These are phyloP conservation scores for Laupala kohalensis DNA, from an alignment of 1,140 invertebrate genomes.

Conservation along the genomic window DNA sequence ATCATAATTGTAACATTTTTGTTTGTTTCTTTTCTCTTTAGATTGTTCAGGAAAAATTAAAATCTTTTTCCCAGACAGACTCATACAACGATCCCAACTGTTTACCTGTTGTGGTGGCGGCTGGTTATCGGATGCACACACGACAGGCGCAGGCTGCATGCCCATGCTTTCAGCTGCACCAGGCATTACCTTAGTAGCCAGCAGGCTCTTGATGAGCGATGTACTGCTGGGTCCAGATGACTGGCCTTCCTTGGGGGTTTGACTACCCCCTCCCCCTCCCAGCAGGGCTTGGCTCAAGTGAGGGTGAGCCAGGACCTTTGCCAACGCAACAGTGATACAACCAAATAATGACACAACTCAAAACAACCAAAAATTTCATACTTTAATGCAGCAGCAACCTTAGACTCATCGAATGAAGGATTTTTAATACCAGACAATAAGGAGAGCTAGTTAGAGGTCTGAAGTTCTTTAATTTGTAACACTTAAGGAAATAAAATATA, in stretches of 20 bases:
- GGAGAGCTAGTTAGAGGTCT: background rate
- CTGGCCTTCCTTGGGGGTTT: conserved; percentile 22
- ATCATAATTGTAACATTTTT: too few species aligned
- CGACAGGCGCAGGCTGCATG: conserved; percentile 20
- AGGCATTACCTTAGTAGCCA: conserved; percentile 67
- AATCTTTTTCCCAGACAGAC: too few species aligned
- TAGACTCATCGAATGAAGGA: background rate
- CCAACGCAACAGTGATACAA: conserved; percentile 12
- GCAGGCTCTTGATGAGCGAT: conserved; percentile 69
- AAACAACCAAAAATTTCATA: background rate
- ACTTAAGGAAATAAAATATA: too few species aligned
- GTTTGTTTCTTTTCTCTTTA: too few species aligned
- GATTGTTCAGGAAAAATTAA: too few species aligned
- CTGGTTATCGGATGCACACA: conserved; percentile 23
- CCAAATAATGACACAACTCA: conserved; percentile 7
- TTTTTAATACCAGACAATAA: background rate
- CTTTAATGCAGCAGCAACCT: background rate
- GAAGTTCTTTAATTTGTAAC: too few species aligned
- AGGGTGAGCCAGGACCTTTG: conserved; percentile 43
- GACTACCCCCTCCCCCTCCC: conserved; percentile 31
- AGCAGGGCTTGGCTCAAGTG: conserved; percentile 45
- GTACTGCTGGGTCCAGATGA: conserved; percentile 22
- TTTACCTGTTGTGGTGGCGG: conserved; percentile 15
- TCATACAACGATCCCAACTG: too few species aligned
- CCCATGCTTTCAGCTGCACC: conserved; percentile 38